These are phyloP conservation scores for Diploptera punctata DNA, from an alignment of 2,888 invertebrate species.

Conservation along the genomic window DNA sequence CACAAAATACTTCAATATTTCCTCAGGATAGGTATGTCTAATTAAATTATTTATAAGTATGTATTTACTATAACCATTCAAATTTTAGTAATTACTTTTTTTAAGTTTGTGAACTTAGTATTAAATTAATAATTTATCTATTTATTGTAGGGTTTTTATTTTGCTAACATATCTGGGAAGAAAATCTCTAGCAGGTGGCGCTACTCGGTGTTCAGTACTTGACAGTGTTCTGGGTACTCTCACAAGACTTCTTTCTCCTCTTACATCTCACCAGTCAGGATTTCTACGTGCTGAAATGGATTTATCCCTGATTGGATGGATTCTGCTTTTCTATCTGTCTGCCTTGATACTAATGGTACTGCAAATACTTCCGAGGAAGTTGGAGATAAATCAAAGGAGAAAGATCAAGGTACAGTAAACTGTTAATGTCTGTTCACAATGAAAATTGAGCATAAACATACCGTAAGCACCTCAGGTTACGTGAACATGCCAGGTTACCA, in stretches of 20 bases:
- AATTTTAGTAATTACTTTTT: neutral
- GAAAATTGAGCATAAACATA: too few species aligned
- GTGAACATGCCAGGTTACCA: too few species aligned
- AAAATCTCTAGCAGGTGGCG: slow-evolving; percentile 67
- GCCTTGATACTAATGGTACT: slow-evolving; percentile 60
- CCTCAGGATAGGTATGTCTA: slow-evolving; percentile 81
- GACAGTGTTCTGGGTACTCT: slow-evolving; percentile 51
- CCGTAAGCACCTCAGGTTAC: too few species aligned
- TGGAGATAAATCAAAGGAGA: slow-evolving; percentile 54
- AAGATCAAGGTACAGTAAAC: slow-evolving; percentile 48
- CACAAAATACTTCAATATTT: slow-evolving; percentile 77
- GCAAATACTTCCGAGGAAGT: slow-evolving; percentile 50
- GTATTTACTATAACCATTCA: too few species aligned
- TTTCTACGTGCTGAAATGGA: slow-evolving; percentile 64
- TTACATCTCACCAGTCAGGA: slow-evolving; percentile 46
- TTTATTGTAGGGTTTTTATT: slow-evolving; percentile 74
- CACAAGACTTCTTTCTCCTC: slow-evolving; percentile 47
- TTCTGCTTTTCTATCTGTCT: slow-evolving; percentile 77
- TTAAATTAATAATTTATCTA: too few species aligned
- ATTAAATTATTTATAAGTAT: too few species aligned
- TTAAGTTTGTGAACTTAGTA: neutral
- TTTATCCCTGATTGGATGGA: slow-evolving; percentile 74
- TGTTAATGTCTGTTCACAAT: too few species aligned
- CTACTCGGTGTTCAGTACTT: slow-evolving; percentile 48
- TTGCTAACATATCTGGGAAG: slow-evolving; percentile 86